Base-by-base conservation (phyloP, 37 sponge, comb jelly and placozoan species). In the Mnemiopsis leidyi region DNA sequence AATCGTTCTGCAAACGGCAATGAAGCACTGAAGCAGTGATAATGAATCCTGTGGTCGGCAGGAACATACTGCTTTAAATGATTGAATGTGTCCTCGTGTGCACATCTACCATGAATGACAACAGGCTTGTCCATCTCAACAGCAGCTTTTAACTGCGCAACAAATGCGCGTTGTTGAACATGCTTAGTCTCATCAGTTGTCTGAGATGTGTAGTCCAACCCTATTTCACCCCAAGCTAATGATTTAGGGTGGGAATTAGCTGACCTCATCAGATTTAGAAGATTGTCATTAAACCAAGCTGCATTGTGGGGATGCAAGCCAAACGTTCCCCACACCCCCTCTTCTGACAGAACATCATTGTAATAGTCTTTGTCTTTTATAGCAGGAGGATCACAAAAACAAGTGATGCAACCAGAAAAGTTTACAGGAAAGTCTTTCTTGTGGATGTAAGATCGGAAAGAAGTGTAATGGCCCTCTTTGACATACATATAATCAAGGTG, bases 261-360 rank as follows among this genome's bases (percentile, higher is more conserved):
- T 36, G 18, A 36, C 1, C 7, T 34, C 36, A 79, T 5, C 36
- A 18, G 37, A 9, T 36, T 3, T 26, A 79, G 37, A 79, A 79
- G 3, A 5, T 79, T 32, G 31, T 31, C 7, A 79, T 5, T 31
- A 38, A 26, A 31, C 38, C 7, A 13, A 1, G 34, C 32, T 35
- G 82, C 82, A 34, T 79, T 79, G 34, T 79, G 82, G 3, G 82
- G 82, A 38, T 79, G 82, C 37, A 79, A 21, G 37, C 82, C 82
- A 23, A 79, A 79, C 7, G 82, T 79, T 21, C 82, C 82, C 82
- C 82, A 79, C 3, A 79, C 82, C 31, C 82, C 82, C 7, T 2
- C 16, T 79, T 79, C 82, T 13, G 82, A 79, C 37, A 79, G 26
- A 34, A 79, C 36, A 34, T 79, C 38, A 21, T 5, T 16, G 16